Evolutionary conservation across 2,888 invertebrate species (phyloP), one percentile per base, ranked within the genome.

Genomic region (Hirtodrosophila confusa): DNA sequence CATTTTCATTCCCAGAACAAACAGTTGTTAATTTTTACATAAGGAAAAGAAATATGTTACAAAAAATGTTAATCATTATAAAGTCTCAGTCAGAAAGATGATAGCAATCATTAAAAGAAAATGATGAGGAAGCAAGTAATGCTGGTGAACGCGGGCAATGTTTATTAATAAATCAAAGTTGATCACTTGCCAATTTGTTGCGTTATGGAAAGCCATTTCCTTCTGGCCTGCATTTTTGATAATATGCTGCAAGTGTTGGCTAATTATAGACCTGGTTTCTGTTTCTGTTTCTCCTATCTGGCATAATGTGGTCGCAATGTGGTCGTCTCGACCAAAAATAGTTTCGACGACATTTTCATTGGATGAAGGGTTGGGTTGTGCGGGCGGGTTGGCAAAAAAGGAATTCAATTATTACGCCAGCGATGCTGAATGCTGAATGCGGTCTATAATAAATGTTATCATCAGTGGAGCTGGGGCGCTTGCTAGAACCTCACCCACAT

Each of bases 101-200:
- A 17, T 17, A 1, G 17, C 17, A 17, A 17, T 17, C 17, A 17
- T 17, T 17, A 17, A 17, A 17, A 17, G 2, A 17, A 17, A 17
- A 17, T 17, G 17, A 17, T 17, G 17, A 17, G 17, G 17, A 17
- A 17, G 17, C 17, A 17, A 17, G 17, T 17, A 17, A 17, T 17
- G 17, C 17, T 17, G 17, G 1, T 17, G 17, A 17, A 27, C 27
- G 27, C 27, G 27, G 6, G 2, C 4, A 27, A 31, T 31, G 45
- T 45, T 50, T 60, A 70, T 60, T 66, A 70, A 55, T 66, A 60
- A 72, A 55, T 66, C 39, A 55, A 60, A 51, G 36, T 61, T 49
- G 48, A 73, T 61, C 51, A 48, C 37, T 60, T 48, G 67, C 44
- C 67, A 67, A 53, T 47, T 69, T 48, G 60, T 6, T 49, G 43